Conservation (phyloP, 2,888 invertebrate genomes). For the Strigamia crassipes region DNA sequence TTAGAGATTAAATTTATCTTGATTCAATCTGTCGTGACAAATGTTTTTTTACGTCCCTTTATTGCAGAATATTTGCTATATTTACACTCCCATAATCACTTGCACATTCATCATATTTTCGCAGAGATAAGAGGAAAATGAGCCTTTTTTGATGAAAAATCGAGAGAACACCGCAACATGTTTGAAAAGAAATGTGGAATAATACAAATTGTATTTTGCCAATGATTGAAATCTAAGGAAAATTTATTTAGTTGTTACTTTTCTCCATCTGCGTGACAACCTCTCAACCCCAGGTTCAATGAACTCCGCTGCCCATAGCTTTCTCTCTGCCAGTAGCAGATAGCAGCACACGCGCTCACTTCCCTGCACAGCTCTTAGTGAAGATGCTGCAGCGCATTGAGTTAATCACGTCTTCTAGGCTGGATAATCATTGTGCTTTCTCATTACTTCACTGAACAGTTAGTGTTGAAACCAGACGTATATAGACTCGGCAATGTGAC, state of each 20-base stretch:
- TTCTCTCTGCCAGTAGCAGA: constrained; percentile 4
- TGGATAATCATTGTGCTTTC: background rate
- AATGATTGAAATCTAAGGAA: background rate
- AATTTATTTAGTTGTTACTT: background rate
- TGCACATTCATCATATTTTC: background rate
- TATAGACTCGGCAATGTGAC: background rate
- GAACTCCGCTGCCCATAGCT: background rate
- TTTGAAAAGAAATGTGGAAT: too few relatives aligned
- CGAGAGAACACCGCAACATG: background rate
- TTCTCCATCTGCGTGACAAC: background rate
- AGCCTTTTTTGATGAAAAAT: background rate
- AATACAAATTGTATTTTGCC: too few relatives aligned
- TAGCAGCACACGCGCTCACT: background rate
- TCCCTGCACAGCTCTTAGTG: background rate
- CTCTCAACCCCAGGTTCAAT: background rate
- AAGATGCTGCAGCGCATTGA: background rate
- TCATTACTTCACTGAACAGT: background rate
- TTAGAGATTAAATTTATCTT: background rate
- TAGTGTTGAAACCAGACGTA: background rate
- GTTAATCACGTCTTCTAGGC: background rate
- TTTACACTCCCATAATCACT: background rate
- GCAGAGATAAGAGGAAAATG: background rate
- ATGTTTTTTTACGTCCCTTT: background rate
- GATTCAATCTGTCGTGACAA: background rate
- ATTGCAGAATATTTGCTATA: constrained; percentile 1